phyloP scores from a whole-genome alignment of 2,797 vertebrate species.

The Ambastaia sidthimunki region DNA sequence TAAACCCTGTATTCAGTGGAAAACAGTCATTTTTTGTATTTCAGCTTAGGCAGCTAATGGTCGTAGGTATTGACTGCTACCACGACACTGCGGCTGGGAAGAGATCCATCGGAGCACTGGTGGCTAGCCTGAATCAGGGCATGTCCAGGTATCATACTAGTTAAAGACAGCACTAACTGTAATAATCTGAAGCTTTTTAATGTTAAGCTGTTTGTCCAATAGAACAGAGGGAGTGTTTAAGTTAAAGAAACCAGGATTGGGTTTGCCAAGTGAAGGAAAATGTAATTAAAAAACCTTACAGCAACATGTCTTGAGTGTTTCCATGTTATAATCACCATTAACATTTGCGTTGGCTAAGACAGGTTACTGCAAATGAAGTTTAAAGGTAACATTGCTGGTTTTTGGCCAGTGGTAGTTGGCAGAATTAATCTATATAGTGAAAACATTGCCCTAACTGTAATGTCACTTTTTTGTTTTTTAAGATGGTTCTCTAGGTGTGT shows the following conservation, averaged over 20 bases:
- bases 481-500: conserved; percentile 96
- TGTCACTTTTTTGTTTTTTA: background rate
- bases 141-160: conserved; percentile 74
- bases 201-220: too few species aligned
- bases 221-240: too few species aligned
- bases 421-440: background rate
- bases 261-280: background rate
- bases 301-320: too few species aligned
- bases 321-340: too few species aligned
- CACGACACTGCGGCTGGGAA: conserved; percentile 86
- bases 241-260: background rate
- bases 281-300: background rate
- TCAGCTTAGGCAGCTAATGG: conserved; percentile 92
- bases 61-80: conserved; percentile 94
- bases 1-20: background rate
- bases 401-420: background rate
- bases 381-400: too few species aligned
- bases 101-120: conserved; percentile 89
- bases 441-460: background rate
- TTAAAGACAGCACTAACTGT: background rate
- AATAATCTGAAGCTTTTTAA: too few species aligned
- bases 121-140: conserved; percentile 89
- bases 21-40: background rate
- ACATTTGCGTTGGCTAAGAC: background rate
- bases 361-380: background rate